Percentiles rank a stretch among this genome's conserved stretches.
These are phyloP conservation scores for Crossocerus cetratus DNA, from an alignment of 2,888 invertebrate species.

Conservation along the genomic window DNA sequence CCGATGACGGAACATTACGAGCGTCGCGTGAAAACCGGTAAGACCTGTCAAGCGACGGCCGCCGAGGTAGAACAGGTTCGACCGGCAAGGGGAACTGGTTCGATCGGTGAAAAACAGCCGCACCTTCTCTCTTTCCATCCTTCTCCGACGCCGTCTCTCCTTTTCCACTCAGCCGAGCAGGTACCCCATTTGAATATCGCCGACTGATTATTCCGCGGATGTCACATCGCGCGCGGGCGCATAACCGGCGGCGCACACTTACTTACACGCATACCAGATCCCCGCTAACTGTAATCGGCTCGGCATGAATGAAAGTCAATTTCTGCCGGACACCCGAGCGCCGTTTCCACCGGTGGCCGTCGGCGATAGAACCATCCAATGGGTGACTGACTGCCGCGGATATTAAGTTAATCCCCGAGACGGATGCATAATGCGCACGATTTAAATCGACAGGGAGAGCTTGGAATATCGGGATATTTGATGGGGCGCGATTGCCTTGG, in stretches of 20 bases:
- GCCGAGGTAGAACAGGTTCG: slow-evolving; percentile 43
- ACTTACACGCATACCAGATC: too few relatives aligned
- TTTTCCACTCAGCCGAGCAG: slow-evolving; percentile 40
- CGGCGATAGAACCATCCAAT: too few relatives aligned
- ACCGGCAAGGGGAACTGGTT: slow-evolving; percentile 47
- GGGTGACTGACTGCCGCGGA: too few relatives aligned
- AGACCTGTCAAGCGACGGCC: slow-evolving; percentile 37
- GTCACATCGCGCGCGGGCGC: slow-evolving; percentile 19
- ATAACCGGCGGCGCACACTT: too few relatives aligned
- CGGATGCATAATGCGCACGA: too few relatives aligned
- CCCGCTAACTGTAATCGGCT: slow-evolving; percentile 37
- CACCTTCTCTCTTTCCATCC: slow-evolving; percentile 26
- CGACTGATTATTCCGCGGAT: slow-evolving; percentile 42
- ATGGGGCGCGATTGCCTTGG: too few relatives aligned
- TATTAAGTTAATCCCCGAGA: too few relatives aligned
- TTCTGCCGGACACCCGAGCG: slow-evolving; percentile 1
- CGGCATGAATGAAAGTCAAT: slow-evolving; percentile 37
- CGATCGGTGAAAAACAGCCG: slow-evolving; percentile 54
- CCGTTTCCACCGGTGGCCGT: too few relatives aligned
- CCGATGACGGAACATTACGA: slow-evolving; percentile 52
- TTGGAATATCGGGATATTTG: too few relatives aligned
- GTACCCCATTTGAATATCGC: slow-evolving; percentile 50
- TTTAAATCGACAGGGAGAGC: too few relatives aligned
- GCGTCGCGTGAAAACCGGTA: slow-evolving; percentile 49
- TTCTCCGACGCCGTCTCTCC: neutral